Conservation (phyloP, 2,797 vertebrate genomes). For the Oreochromis mossambicus region DNA sequence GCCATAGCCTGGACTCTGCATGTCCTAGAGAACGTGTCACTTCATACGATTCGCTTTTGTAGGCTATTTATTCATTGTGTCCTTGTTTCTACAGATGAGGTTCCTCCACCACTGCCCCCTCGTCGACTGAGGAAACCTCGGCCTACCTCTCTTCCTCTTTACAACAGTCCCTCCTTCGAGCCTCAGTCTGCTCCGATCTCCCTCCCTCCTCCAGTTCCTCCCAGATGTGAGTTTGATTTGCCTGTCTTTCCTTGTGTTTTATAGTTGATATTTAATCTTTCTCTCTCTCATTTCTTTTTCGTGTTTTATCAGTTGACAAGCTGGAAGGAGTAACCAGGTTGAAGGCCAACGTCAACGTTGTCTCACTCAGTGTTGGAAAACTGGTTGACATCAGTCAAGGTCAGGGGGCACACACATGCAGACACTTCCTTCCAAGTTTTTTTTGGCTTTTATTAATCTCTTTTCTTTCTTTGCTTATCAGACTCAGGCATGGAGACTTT, state of each 20-base stretch:
- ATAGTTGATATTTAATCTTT: not conserved
- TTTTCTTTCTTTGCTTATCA: not conserved
- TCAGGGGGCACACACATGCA: not conserved
- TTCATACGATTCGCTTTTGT: not conserved
- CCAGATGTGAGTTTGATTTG: constrained; percentile 56
- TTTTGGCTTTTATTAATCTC: fast-evolving
- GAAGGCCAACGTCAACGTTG: constrained; percentile 69
- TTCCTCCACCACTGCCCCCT: constrained; percentile 48
- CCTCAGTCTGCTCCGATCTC: not conserved
- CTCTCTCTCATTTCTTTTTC: not conserved
- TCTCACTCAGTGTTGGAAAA: constrained; percentile 63
- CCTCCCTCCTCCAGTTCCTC: constrained; percentile 65
- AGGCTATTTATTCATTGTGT: not conserved
- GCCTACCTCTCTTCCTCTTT: constrained; percentile 27
- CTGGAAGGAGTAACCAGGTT: constrained; percentile 6
- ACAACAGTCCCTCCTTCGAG: constrained; percentile 4
- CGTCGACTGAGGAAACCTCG: constrained; percentile 24
- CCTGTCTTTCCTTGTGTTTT: not conserved
- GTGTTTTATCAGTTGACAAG: constrained; percentile 29
- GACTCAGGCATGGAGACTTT: constrained; percentile 41
- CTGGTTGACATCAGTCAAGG: constrained; percentile 67
- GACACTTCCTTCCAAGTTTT: fast-evolving
- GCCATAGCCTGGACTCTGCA: not conserved
- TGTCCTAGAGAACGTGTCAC: fast-evolving
- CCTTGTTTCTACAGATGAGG: not conserved